Percentiles rank a stretch among this genome's conserved stretches.
phyloP scores from a whole-genome alignment of 1,140 invertebrate genomes.

The Ceratosolen fusciceps region DNA sequence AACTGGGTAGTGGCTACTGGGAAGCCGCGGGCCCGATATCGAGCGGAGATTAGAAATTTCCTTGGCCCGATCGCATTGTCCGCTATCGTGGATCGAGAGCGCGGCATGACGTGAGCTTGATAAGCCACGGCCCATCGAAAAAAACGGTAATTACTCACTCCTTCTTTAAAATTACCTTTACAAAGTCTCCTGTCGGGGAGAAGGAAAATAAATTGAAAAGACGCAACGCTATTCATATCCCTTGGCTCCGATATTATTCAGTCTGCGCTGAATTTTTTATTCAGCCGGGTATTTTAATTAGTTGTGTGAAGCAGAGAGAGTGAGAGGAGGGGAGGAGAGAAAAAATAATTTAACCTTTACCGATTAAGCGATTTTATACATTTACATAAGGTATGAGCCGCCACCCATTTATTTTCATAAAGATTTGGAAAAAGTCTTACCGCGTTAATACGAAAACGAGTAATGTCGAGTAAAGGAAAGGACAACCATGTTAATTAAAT shows the following conservation, averaged over 20 bases:
- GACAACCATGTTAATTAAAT: neutral
- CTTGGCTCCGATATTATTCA: neutral
- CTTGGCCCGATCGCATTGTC: neutral
- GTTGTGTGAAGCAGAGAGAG: no score
- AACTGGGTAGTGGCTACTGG: neutral
- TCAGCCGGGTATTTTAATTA: constrained; percentile 6
- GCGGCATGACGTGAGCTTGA: no score
- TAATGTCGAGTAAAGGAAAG: neutral
- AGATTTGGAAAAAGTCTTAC: neutral
- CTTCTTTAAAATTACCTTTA: constrained; percentile 12
- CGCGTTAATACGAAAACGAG: neutral
- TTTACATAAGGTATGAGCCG: constrained; percentile 5
- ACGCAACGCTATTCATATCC: neutral
- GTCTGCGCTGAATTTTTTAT: neutral
- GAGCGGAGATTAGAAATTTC: constrained; percentile 2
- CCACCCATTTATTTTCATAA: neutral
- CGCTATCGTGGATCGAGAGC: neutral
- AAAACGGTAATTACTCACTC: constrained; percentile 31
- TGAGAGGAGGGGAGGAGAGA: no score
- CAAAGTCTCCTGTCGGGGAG: neutral
- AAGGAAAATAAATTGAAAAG: constrained; percentile 6
- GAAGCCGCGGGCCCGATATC: neutral
- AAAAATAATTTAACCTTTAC: constrained; percentile 1
- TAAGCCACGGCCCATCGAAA: no score
- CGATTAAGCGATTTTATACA: neutral